phyloP scores from a whole-genome alignment of 2,113 vertebrate genomes.

The Sciurus niger region DNA sequence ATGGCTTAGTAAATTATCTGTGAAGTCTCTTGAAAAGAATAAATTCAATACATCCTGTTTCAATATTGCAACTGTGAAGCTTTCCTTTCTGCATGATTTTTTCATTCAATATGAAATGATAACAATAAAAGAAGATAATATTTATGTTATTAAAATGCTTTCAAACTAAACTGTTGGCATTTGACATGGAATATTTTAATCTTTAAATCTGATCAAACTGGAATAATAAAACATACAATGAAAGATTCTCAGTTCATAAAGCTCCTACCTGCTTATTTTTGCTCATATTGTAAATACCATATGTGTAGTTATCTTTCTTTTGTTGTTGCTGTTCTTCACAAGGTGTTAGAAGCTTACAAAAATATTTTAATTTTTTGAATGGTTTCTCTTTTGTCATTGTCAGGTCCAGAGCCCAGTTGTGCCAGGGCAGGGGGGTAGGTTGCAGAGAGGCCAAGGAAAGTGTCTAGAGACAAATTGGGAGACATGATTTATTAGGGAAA shows the following conservation, averaged over 20 bases:
- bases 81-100: conserved; percentile 24
- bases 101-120: background rate
- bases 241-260: background rate
- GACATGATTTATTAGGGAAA: too few species aligned
- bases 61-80: background rate
- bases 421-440: too few species aligned
- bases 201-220: background rate
- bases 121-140: background rate
- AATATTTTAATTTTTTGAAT: background rate
- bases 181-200: background rate
- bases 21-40: background rate
- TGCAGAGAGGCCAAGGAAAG: too few species aligned
- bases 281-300: background rate
- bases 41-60: background rate
- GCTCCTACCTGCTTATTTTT: background rate
- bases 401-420: too few species aligned
- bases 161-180: background rate
- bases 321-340: background rate
- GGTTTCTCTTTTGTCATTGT: background rate
- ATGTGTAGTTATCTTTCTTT: background rate
- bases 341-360: background rate
- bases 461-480: too few species aligned
- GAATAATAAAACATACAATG: background rate
- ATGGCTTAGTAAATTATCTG: background rate
- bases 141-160: background rate